phyloP scores from a whole-genome alignment of 2,888 invertebrate species.

The Ochropleura plecta region DNA sequence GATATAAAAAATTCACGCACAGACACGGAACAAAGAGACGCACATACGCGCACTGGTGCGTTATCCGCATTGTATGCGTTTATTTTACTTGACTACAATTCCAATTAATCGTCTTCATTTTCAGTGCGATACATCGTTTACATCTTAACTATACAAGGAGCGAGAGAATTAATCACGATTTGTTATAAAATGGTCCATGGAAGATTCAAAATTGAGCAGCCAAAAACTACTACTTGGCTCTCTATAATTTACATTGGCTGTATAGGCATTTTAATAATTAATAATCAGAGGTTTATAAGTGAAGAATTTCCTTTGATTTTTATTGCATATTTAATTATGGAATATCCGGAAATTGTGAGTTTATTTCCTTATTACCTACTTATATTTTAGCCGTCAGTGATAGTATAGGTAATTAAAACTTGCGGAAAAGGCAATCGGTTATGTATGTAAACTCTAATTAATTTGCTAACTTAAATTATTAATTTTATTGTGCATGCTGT shows the following conservation, averaged over 20 bases:
- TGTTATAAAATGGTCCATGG: constrained; percentile 56
- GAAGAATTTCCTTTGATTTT: constrained; percentile 76
- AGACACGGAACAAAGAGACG: too few species aligned
- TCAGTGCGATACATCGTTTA: constrained; percentile 52
- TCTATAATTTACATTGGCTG: constrained; percentile 63
- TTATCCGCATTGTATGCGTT: too few species aligned
- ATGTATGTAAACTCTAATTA: not conserved
- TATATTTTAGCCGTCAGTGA: not conserved
- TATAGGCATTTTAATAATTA: constrained; percentile 62
- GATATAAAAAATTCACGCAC: too few species aligned
- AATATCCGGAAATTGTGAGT: constrained; percentile 79
- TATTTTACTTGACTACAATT: not conserved
- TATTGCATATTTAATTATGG: constrained; percentile 72
- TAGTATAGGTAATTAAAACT: constrained; percentile 9
- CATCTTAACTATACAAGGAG: constrained; percentile 45
- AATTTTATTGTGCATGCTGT: too few species aligned
- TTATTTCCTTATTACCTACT: not conserved
- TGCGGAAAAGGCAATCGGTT: not conserved
- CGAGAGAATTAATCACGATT: constrained; percentile 42
- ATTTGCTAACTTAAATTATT: too few species aligned
- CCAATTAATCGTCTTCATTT: constrained; percentile 27
- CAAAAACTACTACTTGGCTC: constrained; percentile 55
- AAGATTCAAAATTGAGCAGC: constrained; percentile 26
- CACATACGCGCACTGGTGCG: too few species aligned
- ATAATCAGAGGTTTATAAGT: constrained; percentile 63